phyloP scores from a whole-genome alignment of 2,888 invertebrate genomes.

The Falcaria lacertinaria region DNA sequence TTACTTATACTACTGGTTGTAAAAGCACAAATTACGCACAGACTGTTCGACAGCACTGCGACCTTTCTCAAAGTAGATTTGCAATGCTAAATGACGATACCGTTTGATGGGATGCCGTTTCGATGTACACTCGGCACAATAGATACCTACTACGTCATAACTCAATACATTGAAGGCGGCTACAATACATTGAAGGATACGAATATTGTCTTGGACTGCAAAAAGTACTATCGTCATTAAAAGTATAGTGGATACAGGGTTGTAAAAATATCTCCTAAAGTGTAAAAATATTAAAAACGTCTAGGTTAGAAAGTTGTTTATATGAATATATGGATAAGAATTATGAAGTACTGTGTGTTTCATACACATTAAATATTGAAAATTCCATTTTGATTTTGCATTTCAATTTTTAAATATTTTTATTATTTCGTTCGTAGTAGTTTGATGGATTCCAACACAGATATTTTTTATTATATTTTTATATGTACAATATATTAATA shows the following conservation, averaged over 20 bases:
- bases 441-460: constrained; percentile 47
- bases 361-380: constrained; percentile 58
- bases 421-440: constrained; percentile 17
- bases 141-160: neutral
- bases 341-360: constrained; percentile 62
- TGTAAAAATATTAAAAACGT: constrained; percentile 56
- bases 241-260: constrained; percentile 79
- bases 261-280: constrained; percentile 77
- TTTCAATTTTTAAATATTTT: constrained; percentile 45
- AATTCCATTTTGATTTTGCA: constrained; percentile 67
- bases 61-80: constrained; percentile 21
- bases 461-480: constrained; percentile 45
- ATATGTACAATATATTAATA: constrained; percentile 50
- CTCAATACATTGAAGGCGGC: neutral
- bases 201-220: constrained; percentile 47
- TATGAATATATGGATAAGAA: constrained; percentile 72
- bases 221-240: constrained; percentile 61
- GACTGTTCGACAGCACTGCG: constrained; percentile 17
- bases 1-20: constrained; percentile 24
- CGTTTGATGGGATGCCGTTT: constrained; percentile 7
- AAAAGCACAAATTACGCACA: constrained; percentile 35
- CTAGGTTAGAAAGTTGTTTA: constrained; percentile 72
- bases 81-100: constrained; percentile 10
- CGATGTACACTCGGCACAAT: neutral
- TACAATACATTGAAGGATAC: neutral